Percentiles rank a stretch among this genome's conserved stretches.
phyloP scores from a whole-genome alignment of 92 coral and sea anemone species.

The Porites divaricata region DNA sequence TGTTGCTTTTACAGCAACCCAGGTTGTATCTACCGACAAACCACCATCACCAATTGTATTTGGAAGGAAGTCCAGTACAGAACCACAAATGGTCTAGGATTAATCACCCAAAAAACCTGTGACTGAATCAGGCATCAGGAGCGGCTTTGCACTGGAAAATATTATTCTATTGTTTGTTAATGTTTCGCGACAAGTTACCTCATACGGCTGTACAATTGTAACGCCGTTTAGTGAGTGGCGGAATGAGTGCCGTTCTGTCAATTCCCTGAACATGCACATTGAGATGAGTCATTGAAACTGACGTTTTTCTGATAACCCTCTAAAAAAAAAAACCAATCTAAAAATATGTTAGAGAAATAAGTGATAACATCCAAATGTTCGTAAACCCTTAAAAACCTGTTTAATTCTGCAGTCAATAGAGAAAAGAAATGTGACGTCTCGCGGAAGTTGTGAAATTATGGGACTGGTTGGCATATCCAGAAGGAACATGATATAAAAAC shows the following conservation, averaged over 20 bases:
- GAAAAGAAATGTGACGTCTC: too few species aligned
- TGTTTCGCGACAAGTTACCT: neutral
- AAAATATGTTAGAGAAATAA: too few species aligned
- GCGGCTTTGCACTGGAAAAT: neutral
- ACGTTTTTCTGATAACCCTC: too few species aligned
- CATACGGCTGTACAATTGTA: neutral
- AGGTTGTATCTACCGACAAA: neutral
- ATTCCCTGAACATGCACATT: neutral
- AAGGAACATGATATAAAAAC: too few species aligned
- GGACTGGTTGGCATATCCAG: too few species aligned
- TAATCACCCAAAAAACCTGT: neutral
- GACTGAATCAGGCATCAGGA: neutral
- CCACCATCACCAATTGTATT: neutral
- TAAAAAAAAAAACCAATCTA: too few species aligned
- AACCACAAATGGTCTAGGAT: neutral
- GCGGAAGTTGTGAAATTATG: too few species aligned
- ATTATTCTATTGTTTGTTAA: neutral
- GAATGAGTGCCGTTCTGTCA: too few species aligned
- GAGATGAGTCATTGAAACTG: too few species aligned
- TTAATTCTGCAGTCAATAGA: too few species aligned
- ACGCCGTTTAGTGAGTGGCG: neutral
- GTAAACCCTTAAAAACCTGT: too few species aligned
- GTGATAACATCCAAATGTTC: too few species aligned
- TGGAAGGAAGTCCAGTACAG: neutral
- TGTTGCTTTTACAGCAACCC: slow-evolving; percentile 3